phyloP scores from a whole-genome alignment of 2,797 vertebrate genomes.

The Adelosebastes latens region DNA sequence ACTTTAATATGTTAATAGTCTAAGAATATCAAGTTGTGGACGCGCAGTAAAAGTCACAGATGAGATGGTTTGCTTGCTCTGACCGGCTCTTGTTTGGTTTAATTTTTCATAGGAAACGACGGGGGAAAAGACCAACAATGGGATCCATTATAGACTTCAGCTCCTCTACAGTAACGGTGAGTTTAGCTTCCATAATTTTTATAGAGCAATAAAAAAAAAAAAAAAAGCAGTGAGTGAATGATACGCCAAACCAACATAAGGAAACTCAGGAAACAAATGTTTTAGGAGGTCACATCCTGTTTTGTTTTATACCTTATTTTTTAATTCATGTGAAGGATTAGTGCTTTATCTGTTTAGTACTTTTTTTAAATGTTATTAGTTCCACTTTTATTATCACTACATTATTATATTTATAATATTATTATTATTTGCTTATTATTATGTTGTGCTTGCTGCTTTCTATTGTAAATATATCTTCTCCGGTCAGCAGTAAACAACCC shows the following conservation, averaged over 20 bases:
- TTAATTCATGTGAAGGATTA: background rate
- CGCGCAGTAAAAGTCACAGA: slow-evolving; percentile 56
- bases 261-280: slow-evolving; percentile 38
- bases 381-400: background rate
- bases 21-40: slow-evolving; percentile 41
- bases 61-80: slow-evolving; percentile 49
- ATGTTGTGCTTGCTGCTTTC: background rate
- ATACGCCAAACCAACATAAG: slow-evolving; percentile 29
- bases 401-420: background rate
- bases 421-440: background rate
- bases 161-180: slow-evolving; percentile 96
- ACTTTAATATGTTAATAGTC: background rate
- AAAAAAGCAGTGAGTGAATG: slow-evolving; percentile 25
- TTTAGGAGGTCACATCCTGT: slow-evolving; percentile 2
- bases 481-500: background rate
- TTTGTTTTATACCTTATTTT: background rate
- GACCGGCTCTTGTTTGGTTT: slow-evolving; percentile 69
- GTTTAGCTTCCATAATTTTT: slow-evolving; percentile 56
- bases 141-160: slow-evolving; percentile 95
- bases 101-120: slow-evolving; percentile 90
- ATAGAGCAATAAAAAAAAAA: slow-evolving; percentile 46
- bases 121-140: slow-evolving; percentile 97
- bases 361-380: background rate
- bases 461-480: background rate
- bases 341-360: background rate